These are phyloP conservation scores for Phoeniculus purpureus DNA, from an alignment of 2,797 vertebrate species.

Conservation along the genomic window DNA sequence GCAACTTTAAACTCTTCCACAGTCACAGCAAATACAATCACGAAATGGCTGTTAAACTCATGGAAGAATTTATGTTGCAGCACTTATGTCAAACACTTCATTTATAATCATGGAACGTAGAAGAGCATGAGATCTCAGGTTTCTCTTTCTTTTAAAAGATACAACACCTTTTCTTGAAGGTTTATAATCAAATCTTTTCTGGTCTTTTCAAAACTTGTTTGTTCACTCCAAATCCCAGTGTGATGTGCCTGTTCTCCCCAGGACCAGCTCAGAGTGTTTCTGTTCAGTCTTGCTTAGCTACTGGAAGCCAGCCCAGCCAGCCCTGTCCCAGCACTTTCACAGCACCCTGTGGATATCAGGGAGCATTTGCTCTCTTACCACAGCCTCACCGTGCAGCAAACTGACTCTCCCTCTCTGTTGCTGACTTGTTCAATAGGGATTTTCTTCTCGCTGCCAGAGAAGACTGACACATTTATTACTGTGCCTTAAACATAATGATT, in stretches of 20 bases:
- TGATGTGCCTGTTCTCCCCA: background rate
- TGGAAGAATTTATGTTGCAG: background rate
- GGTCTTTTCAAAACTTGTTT: background rate
- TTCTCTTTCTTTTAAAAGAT: background rate
- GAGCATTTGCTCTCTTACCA: background rate
- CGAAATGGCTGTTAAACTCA: background rate
- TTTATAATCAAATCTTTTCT: background rate
- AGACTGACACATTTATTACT: slow-evolving; percentile 27
- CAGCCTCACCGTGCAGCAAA: background rate
- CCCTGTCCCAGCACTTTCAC: background rate
- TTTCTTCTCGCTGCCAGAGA: background rate
- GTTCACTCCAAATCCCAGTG: background rate
- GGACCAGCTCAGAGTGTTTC: background rate
- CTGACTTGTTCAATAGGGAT: background rate
- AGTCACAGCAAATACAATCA: background rate
- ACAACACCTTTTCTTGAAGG: background rate
- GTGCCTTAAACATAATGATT: background rate
- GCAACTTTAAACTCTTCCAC: background rate
- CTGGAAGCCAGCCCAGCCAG: background rate
- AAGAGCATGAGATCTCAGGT: background rate
- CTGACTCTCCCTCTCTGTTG: background rate
- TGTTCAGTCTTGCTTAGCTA: background rate
- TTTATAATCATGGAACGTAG: background rate
- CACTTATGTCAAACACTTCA: background rate
- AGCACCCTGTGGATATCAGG: background rate